Percentiles rank a stretch among this genome's conserved stretches.
These are phyloP conservation scores for Alloplasta piceator DNA, from an alignment of 2,888 invertebrate species.

Conservation along the genomic window DNA sequence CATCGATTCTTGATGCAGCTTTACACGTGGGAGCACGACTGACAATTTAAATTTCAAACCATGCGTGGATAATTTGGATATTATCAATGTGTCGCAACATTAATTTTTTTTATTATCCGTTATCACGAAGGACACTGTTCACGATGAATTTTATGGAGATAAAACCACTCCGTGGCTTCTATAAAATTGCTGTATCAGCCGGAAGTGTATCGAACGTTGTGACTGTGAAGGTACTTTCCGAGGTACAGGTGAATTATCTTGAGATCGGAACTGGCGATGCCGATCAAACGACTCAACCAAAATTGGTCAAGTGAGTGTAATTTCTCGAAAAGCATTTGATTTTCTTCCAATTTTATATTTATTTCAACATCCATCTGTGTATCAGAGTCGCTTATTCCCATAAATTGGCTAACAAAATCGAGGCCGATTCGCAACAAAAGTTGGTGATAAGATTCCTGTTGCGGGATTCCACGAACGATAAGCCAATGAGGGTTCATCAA, in stretches of 20 bases:
- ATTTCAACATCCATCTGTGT: constrained; percentile 12
- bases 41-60: constrained; percentile 28
- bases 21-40: constrained; percentile 34
- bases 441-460: constrained; percentile 92
- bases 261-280: constrained; percentile 96
- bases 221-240: constrained; percentile 89
- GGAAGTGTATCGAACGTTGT: constrained; percentile 86
- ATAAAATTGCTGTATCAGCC: constrained; percentile 91
- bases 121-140: constrained; percentile 86
- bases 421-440: constrained; percentile 96
- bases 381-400: constrained; percentile 89
- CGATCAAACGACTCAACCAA: constrained; percentile 94
- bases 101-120: constrained; percentile 40
- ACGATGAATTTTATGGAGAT: constrained; percentile 90
- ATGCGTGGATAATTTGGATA: too few species aligned
- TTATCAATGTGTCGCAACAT: constrained; percentile 35
- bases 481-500: constrained; percentile 91
- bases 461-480: constrained; percentile 88
- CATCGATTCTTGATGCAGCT: constrained; percentile 12
- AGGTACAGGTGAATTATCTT: constrained; percentile 89
- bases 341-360: neutral
- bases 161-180: constrained; percentile 93
- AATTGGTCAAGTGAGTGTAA: constrained; percentile 86
- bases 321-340: neutral
- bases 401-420: constrained; percentile 88